Conservation (phyloP, 2,113 vertebrate species). For the Bufo bufo region DNA sequence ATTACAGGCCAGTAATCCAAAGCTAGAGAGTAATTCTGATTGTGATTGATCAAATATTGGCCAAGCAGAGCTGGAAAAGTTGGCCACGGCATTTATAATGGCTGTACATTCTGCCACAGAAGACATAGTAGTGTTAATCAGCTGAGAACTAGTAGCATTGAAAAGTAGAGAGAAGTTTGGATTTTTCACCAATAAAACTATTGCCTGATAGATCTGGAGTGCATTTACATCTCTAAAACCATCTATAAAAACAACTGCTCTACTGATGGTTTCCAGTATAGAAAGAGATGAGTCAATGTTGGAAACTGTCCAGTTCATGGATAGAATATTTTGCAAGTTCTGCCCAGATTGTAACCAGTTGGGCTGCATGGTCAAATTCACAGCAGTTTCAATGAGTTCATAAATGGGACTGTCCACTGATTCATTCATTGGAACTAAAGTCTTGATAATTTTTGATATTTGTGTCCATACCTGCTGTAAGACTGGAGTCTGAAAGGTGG, state of each 20-base stretch:
- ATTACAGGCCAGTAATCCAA: constrained; percentile 39
- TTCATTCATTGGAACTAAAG: not conserved
- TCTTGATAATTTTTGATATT: constrained; percentile 22
- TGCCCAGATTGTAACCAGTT: constrained; percentile 56
- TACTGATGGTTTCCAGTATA: constrained; percentile 60
- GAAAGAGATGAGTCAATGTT: constrained; percentile 61
- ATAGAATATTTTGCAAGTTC: constrained; percentile 39
- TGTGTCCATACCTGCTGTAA: constrained; percentile 12
- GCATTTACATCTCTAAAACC: constrained; percentile 55
- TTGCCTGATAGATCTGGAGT: constrained; percentile 32
- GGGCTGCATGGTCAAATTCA: constrained; percentile 31
- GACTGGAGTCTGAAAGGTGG: constrained; percentile 46
- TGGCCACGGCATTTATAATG: constrained; percentile 34
- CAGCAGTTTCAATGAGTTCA: constrained; percentile 56
- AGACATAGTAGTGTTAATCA: constrained; percentile 39
- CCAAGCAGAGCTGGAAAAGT: constrained; percentile 19
- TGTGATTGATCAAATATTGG: not conserved
- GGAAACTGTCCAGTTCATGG: constrained; percentile 62
- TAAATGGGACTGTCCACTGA: constrained; percentile 22
- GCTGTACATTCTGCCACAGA: constrained; percentile 19
- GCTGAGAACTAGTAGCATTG: constrained; percentile 14
- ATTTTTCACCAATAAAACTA: constrained; percentile 52
- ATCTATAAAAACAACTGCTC: constrained; percentile 61
- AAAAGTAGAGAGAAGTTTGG: not conserved
- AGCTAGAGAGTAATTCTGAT: constrained; percentile 23